Conservation (phyloP, 2,113 vertebrate species). For the Poeciliopsis retropinna region DNA sequence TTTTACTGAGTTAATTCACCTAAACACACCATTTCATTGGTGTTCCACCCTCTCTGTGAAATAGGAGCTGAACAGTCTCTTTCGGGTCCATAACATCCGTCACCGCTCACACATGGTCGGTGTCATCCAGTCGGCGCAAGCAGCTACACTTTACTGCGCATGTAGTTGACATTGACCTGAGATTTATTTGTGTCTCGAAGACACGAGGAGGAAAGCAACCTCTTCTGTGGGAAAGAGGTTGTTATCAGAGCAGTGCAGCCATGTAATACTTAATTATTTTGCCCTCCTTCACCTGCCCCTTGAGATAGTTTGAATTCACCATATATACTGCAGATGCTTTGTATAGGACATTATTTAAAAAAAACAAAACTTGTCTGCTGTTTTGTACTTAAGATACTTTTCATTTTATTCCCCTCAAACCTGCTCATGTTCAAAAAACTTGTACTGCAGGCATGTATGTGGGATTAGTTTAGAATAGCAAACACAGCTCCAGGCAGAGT, state of each 20-base stretch:
- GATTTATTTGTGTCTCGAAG: slow-evolving; percentile 57
- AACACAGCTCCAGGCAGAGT: not conserved
- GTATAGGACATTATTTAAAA: not conserved
- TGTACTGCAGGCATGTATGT: not conserved
- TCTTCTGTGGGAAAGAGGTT: slow-evolving; percentile 45
- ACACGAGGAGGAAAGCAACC: slow-evolving; percentile 49
- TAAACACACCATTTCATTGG: slow-evolving; percentile 13
- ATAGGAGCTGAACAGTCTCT: slow-evolving; percentile 22
- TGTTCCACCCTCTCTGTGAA: slow-evolving; percentile 24
- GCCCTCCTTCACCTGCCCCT: slow-evolving; percentile 19
- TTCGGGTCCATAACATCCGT: slow-evolving; percentile 30
- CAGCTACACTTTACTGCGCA: slow-evolving; percentile 6
- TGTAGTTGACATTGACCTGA: slow-evolving; percentile 48
- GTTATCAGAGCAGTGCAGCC: slow-evolving; percentile 55
- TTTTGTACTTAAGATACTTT: not conserved
- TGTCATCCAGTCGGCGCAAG: slow-evolving; percentile 7
- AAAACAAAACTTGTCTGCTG: not conserved
- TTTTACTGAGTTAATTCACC: slow-evolving; percentile 47
- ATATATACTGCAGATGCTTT: not conserved
- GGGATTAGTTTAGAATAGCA: not conserved
- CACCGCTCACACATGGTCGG: slow-evolving; percentile 52
- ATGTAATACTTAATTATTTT: slow-evolving; percentile 50
- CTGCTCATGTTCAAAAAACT: too few relatives aligned
- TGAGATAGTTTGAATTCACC: not conserved
- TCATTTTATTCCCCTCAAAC: not conserved